These are phyloP conservation scores for Odocoileus virginianus DNA, from an alignment of 2,113 vertebrate species.

Conservation along the genomic window DNA sequence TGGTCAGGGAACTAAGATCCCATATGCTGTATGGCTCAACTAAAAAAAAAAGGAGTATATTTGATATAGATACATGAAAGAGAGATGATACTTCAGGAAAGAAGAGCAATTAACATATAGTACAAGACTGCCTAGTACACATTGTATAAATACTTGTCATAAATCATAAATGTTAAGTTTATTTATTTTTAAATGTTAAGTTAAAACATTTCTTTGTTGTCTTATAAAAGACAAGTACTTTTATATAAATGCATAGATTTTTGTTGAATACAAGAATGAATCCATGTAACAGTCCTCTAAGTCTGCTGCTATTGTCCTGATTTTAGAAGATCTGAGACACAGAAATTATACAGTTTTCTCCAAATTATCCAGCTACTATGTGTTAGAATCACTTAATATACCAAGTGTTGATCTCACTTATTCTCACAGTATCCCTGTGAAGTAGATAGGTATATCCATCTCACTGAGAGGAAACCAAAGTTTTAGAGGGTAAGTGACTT, in stretches of 20 bases:
- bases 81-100: not conserved
- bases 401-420: not conserved
- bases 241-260: not conserved
- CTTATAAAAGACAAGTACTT: not conserved
- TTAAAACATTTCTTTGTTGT: not conserved
- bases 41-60: not conserved
- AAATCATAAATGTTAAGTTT: not conserved
- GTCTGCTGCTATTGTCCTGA: not conserved
- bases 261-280: not conserved
- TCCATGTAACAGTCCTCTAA: not conserved
- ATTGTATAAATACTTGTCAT: not conserved
- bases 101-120: not conserved
- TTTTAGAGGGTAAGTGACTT: not conserved
- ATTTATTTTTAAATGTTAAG: not conserved
- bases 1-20: not conserved
- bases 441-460: not conserved
- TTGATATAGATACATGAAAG: not conserved
- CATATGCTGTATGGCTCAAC: not conserved
- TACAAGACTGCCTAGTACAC: not conserved
- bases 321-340: not conserved
- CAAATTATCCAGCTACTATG: not conserved
- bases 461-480: not conserved
- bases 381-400: not conserved
- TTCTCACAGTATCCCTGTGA: not conserved
- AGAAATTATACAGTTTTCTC: not conserved